Conservation (phyloP, 2,888 invertebrate genomes). For the Halictus quadricinctus region DNA sequence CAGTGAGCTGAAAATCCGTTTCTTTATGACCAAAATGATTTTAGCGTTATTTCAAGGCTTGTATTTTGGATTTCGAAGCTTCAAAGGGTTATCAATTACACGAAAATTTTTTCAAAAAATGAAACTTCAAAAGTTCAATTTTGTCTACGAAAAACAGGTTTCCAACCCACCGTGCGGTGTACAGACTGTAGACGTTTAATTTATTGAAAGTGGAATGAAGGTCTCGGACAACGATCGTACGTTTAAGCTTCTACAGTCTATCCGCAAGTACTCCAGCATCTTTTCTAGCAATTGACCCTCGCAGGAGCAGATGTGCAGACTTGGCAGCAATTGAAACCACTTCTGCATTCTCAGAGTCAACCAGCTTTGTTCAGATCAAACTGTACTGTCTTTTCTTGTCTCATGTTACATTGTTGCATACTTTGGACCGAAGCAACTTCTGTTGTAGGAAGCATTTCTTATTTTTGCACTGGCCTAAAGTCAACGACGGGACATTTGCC, state of each 20-base stretch:
- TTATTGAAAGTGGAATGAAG: not conserved
- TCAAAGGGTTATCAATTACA: no score
- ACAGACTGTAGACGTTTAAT: slow-evolving; percentile 18
- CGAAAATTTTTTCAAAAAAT: no score
- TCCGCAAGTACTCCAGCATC: slow-evolving; percentile 30
- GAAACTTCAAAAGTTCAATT: no score
- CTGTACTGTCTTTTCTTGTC: slow-evolving; percentile 13
- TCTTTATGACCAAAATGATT: not conserved
- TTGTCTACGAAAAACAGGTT: not conserved
- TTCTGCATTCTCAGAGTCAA: slow-evolving; percentile 11
- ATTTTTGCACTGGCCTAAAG: not conserved
- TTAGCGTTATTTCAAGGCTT: not conserved
- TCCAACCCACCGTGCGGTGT: slow-evolving; percentile 12
- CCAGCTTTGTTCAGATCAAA: slow-evolving; percentile 23
- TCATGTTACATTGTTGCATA: slow-evolving; percentile 33
- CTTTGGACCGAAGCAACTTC: slow-evolving; percentile 18
- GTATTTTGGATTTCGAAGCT: no score
- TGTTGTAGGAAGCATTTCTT: slow-evolving; percentile 22
- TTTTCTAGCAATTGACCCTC: slow-evolving; percentile 42
- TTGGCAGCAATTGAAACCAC: slow-evolving; percentile 16
- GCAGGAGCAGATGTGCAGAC: slow-evolving; percentile 41
- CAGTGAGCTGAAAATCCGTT: not conserved
- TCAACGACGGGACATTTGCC: not conserved
- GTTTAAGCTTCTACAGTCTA: slow-evolving; percentile 2
- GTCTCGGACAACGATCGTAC: not conserved